Base-by-base conservation (phyloP, 2,888 invertebrate species). In the Quadriops clusia region DNA sequence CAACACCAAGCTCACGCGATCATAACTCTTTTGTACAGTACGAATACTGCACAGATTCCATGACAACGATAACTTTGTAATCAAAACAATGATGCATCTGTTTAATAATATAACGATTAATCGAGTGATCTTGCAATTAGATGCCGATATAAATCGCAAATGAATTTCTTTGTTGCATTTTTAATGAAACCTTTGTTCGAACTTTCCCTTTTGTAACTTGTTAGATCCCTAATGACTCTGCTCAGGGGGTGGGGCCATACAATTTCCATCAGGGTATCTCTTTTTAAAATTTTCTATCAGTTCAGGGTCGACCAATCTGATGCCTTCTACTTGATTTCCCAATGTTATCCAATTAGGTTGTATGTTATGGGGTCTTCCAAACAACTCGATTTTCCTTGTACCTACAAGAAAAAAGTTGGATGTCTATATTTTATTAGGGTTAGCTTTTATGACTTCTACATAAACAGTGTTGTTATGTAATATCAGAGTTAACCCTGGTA, bases 281-380 rank as follows among this genome's bases (percentile, higher is more conserved):
- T 85, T 83, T 50, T 83, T 80, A 61, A 93, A 95, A 29, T 83
- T 79, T 33, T 80, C 77, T 31, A 91, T 87, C 6, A 97, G 65
- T 35, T 87, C 87, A 0, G 90, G 86, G 61, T 97, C 95, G 1
- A 94, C 81, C 1, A 97, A 63, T 28, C 89, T 74, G 2, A 94
- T 90, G 1, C 95, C 95, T 52, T 93, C 93, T 28, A 95, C 77
- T 63, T 97, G 97, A 65, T 97, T 97, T 1, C 95, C 97, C 3
- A 97, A 63, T 0, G 97, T 97, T 50, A 87, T 86, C 97, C 95
- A 97, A 55, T 97, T 97, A 0, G 94, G 95, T 57, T 97, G 95
- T 1, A 95, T 86, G 54, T 97, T 97, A 58, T 97, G 95, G 0
- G 93, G 93, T 32, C 97, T 66, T 0, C 97, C 97, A 56, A 97